Base-by-base conservation (phyloP, 1,140 invertebrate species). In the Coboldia fuscipes region DNA sequence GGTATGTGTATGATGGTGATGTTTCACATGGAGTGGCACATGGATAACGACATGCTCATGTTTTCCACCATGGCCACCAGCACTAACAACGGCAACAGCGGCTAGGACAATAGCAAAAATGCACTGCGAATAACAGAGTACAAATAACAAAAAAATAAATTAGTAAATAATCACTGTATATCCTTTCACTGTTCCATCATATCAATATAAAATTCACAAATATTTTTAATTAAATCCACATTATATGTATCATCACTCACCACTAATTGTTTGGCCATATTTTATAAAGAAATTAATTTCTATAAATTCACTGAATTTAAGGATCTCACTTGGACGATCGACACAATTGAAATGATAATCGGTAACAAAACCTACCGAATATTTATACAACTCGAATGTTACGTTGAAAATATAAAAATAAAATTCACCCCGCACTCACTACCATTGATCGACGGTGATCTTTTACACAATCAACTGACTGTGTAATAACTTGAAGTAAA, bases 31-130 rank as follows among this genome's bases (percentile, higher is more conserved):
- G 41, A 62, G 48, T 2, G 66, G 65, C 4, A 68, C 65, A 45
- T 68, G 66, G 44, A 68, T 67, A 37, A 68, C 56, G 30, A 68
- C 58, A 42, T 66, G 65, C 47, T 67, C 66, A 45, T 68, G 63
- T 37, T 40, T 37, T 27, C 55, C 56, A 29, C 51, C 60, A 42
- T 33, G 40, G 20, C 56, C 58, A 27, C 48, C 47, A 4, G 54
- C 56, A 3, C 54, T 57, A 0, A 50, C 55, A 8, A 37, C 34
- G 18, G 51, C 45, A 9, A 51, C 30, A 32, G 13, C 5, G 5
- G 14, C 28, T 13, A 29, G 7, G 7, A 29, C 28, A 15, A 23
- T 6, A 7, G 6, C 22, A 23, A 23, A 17, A 26, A 27, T 3
- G 12, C 2, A 12, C 23, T 8, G 18, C 10, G 9, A n/a, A 16